Evolutionary conservation across 1,140 invertebrate genomes (phyloP).

Genomic region (Antheraea mylitta): DNA sequence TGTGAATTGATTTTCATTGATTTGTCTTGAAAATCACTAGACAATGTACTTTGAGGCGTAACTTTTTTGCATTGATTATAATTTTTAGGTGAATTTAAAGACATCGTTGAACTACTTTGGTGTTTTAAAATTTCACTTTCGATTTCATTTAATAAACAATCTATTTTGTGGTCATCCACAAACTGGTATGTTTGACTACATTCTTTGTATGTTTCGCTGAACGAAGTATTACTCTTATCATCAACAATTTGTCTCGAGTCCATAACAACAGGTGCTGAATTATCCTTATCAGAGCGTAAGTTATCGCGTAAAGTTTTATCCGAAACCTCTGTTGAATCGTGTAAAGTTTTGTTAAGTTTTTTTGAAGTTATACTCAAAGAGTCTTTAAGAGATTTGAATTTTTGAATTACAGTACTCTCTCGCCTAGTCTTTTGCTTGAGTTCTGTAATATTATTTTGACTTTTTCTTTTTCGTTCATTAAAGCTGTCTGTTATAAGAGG

Average conservation of each 20-base stretch:
- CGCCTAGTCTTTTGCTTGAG: constrained; percentile 60
- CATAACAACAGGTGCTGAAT: constrained; percentile 3
- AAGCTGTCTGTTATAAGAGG: constrained; percentile 33
- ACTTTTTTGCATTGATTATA: not conserved
- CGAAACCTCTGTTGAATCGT: constrained; percentile 34
- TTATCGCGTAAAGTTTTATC: constrained; percentile 28
- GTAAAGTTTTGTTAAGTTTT: constrained; percentile 32
- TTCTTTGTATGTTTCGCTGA: not conserved
- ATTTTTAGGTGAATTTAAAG: not conserved
- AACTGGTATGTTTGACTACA: constrained; percentile 20
- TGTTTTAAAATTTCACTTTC: constrained; percentile 52
- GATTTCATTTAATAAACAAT: constrained; percentile 51
- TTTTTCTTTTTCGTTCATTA: constrained; percentile 57
- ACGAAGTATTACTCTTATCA: not conserved
- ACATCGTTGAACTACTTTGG: constrained; percentile 11
- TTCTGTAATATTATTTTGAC: constrained; percentile 28
- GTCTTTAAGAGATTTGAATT: constrained; percentile 45
- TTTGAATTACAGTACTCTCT: constrained; percentile 42
- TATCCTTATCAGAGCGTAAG: not conserved
- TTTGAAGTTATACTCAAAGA: constrained; percentile 42
- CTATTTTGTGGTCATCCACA: constrained; percentile 43
- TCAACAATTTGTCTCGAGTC: not conserved
- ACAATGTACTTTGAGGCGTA: not conserved
- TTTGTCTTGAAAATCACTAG: not conserved
- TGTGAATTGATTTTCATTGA: not conserved